These are phyloP conservation scores for rat (Rattus norvegicus) DNA, from an alignment of 2,113 vertebrate species.

Conservation along the genomic window DNA sequence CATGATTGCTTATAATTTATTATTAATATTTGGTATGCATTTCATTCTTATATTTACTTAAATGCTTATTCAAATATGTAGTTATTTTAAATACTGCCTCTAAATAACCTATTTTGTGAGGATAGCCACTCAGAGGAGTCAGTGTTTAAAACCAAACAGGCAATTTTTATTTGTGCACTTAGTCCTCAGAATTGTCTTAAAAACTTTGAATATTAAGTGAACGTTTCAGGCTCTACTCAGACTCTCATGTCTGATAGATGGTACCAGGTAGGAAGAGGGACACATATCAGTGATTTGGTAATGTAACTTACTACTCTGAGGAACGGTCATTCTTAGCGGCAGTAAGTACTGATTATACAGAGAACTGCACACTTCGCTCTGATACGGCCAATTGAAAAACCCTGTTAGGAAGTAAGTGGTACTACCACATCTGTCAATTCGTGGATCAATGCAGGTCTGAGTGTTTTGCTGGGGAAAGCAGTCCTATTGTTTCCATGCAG, in stretches of 20 bases:
- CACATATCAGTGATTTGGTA: background rate
- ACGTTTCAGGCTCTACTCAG: background rate
- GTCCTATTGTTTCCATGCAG: constrained; percentile 12
- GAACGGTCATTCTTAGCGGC: constrained; percentile 16
- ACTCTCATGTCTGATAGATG: background rate
- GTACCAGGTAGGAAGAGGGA: background rate
- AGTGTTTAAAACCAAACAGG: constrained; percentile 45
- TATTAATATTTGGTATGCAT: constrained; percentile 12
- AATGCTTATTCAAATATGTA: background rate
- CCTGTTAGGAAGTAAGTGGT: constrained; percentile 58
- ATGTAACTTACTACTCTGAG: background rate
- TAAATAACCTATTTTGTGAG: constrained; percentile 15
- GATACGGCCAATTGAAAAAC: constrained; percentile 57
- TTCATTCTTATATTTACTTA: constrained; percentile 35
- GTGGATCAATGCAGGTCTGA: constrained; percentile 41
- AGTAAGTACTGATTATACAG: constrained; percentile 53
- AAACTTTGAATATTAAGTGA: background rate
- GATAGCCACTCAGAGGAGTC: background rate
- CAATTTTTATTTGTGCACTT: background rate
- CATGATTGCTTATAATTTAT: background rate
- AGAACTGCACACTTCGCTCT: constrained; percentile 65
- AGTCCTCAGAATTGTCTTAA: background rate
- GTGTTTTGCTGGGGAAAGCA: background rate
- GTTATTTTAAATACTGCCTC: constrained; percentile 43
- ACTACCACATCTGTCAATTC: constrained; percentile 49